Evolutionary conservation across 2,888 invertebrate species (phyloP).

Genomic region (Calliopum simillimum): DNA sequence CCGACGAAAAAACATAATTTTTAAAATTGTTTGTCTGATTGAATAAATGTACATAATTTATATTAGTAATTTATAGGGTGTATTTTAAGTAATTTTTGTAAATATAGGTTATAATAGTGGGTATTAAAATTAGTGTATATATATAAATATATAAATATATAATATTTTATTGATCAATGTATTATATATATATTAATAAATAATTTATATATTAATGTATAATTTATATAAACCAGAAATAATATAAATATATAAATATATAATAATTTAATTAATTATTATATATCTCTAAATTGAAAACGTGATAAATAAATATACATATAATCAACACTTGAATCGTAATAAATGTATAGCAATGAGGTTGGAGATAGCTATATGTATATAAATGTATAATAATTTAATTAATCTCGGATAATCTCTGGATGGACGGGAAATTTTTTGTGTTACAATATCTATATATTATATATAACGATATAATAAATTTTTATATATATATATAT

Average conservation of each 20-base stretch:
- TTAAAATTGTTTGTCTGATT: slow-evolving; percentile 21
- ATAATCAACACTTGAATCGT: slow-evolving; percentile 26
- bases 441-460: slow-evolving; percentile 29
- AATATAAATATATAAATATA: slow-evolving; percentile 51
- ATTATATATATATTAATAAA: slow-evolving; percentile 51
- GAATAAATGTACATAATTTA: slow-evolving; percentile 32
- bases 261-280: slow-evolving; percentile 29
- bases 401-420: too few relatives aligned
- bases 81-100: slow-evolving; percentile 40
- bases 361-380: too few relatives aligned
- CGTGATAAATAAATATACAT: slow-evolving; percentile 32
- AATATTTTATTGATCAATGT: slow-evolving; percentile 33
- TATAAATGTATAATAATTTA: too few relatives aligned
- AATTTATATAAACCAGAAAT: slow-evolving; percentile 49
- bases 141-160: slow-evolving; percentile 53
- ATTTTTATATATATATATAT: slow-evolving; percentile 34
- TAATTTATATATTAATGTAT: slow-evolving; percentile 50
- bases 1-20: too few relatives aligned
- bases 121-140: slow-evolving; percentile 52
- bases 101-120: slow-evolving; percentile 44
- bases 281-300: slow-evolving; percentile 39
- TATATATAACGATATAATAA: slow-evolving; percentile 35
- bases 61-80: slow-evolving; percentile 39
- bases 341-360: slow-evolving; percentile 19
- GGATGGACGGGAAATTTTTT: too few relatives aligned